A percentile compares a stretch with the other conserved stretches of the same genome.
These are phyloP conservation scores for Neodiprion lecontei DNA, from an alignment of 1,140 invertebrate species.

Conservation along the genomic window DNA sequence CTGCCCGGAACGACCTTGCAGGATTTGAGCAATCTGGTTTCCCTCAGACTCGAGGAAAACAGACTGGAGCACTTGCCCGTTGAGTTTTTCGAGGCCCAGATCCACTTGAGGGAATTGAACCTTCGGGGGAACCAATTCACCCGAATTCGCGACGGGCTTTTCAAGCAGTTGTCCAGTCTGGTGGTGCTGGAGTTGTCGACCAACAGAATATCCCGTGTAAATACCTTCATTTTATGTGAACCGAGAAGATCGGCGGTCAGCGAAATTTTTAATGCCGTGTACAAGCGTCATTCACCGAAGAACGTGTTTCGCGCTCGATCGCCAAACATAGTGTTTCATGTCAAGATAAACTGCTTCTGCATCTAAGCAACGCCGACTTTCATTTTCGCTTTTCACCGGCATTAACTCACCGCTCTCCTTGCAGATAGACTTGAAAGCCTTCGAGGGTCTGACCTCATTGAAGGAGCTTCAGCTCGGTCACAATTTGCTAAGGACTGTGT, in stretches of 20 bases:
- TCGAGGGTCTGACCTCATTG: conserved; percentile 60
- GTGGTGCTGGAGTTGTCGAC: conserved; percentile 52
- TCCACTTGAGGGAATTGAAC: conserved; percentile 66
- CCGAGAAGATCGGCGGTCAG: neutral
- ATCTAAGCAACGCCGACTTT: neutral
- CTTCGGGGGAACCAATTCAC: conserved; percentile 68
- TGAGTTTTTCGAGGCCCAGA: conserved; percentile 61
- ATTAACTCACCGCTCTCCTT: neutral
- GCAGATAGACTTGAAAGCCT: conserved; percentile 59
- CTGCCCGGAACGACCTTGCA: conserved; percentile 66
- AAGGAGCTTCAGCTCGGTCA: conserved; percentile 68
- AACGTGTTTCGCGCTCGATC: neutral
- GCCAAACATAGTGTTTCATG: neutral
- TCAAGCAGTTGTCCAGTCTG: conserved; percentile 61
- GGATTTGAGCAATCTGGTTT: conserved; percentile 68
- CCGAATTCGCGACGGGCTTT: conserved; percentile 63
- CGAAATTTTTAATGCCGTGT: neutral
- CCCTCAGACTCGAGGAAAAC: conserved; percentile 77
- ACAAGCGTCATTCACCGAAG: neutral
- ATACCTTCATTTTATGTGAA: neutral
- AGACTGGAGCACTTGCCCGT: conserved; percentile 66
- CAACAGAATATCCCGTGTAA: conserved; percentile 63
- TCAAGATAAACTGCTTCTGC: neutral
- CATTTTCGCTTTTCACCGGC: too few relatives aligned
- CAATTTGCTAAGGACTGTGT: conserved; percentile 64